Base-by-base conservation (phyloP, 2,797 vertebrate genomes). In the Carapus acus region DNA sequence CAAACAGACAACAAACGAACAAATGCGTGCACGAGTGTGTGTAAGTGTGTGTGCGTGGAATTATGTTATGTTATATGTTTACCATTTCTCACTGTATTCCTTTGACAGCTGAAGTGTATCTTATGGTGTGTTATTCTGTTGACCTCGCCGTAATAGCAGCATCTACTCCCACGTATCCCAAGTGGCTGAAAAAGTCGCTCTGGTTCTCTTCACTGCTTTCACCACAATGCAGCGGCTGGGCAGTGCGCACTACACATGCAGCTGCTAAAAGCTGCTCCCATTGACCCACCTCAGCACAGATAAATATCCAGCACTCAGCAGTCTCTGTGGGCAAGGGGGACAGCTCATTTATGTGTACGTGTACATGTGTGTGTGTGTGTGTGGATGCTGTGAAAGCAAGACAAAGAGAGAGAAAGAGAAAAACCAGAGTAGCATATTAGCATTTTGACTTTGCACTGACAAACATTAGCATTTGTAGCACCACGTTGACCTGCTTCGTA, bases 201-300 rank as follows among this genome's bases (percentile, higher is more conserved):
- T 74, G 60, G 77, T 61, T n/a, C 38, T 49, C 56, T 39, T 22
- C 43, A 49, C 53, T 64, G 73, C 68, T 69, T 71, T 78, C 71
- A 75, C 65, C 60, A 59, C 76, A 62, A 77, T 73, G 67, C 51
- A 64, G 60, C 66, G 21, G 45, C 61, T 72, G 54, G 73, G 73
- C 49, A 36, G 48, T 66, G 22, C 49, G 45, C 9, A 9, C 79
- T 68, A 71, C 54, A 69, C 55, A 72, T 67, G 62, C 67, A 79
- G 72, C 76, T 76, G 78, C 81, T 87, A 83, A 87, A 87, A 86
- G 79, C 77, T 79, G 65, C 53, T 74, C 73, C 65, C 67, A 71
- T 67, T 79, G 65, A 76, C 71, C 68, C 71, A 83, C 78, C 77
- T 80, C 74, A 75, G 77, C 73, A 77, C 71, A 52, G 79, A 78